A percentile compares a stretch with the other conserved stretches of the same genome.
phyloP scores from a whole-genome alignment of 2,113 vertebrate species.

The Origma solitaria region DNA sequence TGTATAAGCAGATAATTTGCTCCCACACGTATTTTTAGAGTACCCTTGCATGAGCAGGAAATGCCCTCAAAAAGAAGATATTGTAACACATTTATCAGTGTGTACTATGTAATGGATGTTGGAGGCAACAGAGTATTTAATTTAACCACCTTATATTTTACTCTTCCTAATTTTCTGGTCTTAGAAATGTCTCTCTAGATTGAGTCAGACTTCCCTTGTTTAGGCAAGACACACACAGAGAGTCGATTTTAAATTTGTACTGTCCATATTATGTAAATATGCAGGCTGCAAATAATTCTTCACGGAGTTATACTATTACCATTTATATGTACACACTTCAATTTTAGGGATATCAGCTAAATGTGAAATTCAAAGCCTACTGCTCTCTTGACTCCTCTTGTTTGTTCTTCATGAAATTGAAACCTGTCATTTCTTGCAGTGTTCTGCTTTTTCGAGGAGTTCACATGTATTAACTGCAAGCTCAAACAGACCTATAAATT shows the following conservation, averaged over 20 bases:
- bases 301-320: neutral
- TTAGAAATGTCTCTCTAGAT: neutral
- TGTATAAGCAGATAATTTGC: neutral
- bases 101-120: neutral
- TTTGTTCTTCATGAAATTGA: neutral
- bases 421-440: neutral
- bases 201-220: neutral
- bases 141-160: neutral
- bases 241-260: neutral
- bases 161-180: neutral
- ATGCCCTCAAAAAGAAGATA: neutral
- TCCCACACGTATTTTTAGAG: neutral
- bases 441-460: neutral
- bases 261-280: neutral
- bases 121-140: neutral
- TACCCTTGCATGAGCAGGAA: neutral
- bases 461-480: neutral
- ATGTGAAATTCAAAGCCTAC: neutral
- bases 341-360: neutral
- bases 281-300: neutral
- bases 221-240: neutral
- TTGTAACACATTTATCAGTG: accelerated
- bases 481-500: neutral
- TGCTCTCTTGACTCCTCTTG: neutral
- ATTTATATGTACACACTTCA: neutral